Evolutionary conservation across 2,113 vertebrate species (phyloP).

Genomic region (Silurus asotus): DNA sequence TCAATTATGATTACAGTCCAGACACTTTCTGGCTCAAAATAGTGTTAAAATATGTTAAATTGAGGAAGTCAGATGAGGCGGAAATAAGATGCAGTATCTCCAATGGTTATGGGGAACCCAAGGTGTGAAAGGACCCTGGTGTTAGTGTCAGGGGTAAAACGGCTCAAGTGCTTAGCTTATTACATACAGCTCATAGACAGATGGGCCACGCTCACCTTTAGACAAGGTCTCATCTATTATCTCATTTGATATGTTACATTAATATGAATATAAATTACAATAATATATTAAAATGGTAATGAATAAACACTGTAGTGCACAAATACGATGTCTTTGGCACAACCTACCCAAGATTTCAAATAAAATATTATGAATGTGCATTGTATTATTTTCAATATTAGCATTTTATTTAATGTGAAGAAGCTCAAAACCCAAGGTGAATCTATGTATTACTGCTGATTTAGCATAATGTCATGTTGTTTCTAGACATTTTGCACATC

Average conservation of each 20-base stretch:
- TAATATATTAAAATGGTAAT: neutral
- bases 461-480: neutral
- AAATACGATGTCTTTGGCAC: neutral
- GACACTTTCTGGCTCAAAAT: neutral
- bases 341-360: neutral
- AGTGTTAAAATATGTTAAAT: neutral
- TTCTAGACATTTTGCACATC: neutral
- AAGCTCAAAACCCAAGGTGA: neutral
- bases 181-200: conserved; percentile 61
- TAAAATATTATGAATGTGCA: neutral
- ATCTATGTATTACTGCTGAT: neutral
- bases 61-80: neutral
- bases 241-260: neutral
- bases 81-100: neutral
- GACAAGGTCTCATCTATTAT: conserved; percentile 43
- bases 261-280: neutral
- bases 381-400: neutral
- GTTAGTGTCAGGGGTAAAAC: conserved; percentile 65
- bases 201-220: conserved; percentile 55
- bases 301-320: neutral
- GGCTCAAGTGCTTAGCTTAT: conserved; percentile 77
- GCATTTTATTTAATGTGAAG: neutral
- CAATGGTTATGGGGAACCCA: conserved; percentile 29
- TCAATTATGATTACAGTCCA: neutral
- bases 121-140: conserved; percentile 66